These are phyloP conservation scores for Bos taurus DNA, from an alignment of 2,113 vertebrate species.

Conservation along the genomic window ARS-UCD2.0 NC_037336.1:27073501-27074000, in stretches of 20 bases:
- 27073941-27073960: not conserved
- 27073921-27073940: not conserved
- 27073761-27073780: fast-evolving
- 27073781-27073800: not conserved
- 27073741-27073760: not conserved
- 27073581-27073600: not conserved
- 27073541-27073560: not conserved
- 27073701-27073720: not conserved
- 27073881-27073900: not conserved
- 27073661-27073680: not conserved
- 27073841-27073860: not conserved
- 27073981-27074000: not conserved
- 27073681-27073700: not conserved
- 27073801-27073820: not conserved
- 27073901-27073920: not conserved
- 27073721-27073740: not conserved
- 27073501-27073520: not conserved
- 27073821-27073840: not conserved
- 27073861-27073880: not conserved
- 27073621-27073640: not conserved
- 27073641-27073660: not conserved
- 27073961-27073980: not conserved
- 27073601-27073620: not conserved
- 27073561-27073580: not conserved
- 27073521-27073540: not conserved